These are phyloP conservation scores for Zoroaster sp. DNA, from an alignment of 53 echinoderm and acorn worm genomes.

Conservation along the genomic window DNA sequence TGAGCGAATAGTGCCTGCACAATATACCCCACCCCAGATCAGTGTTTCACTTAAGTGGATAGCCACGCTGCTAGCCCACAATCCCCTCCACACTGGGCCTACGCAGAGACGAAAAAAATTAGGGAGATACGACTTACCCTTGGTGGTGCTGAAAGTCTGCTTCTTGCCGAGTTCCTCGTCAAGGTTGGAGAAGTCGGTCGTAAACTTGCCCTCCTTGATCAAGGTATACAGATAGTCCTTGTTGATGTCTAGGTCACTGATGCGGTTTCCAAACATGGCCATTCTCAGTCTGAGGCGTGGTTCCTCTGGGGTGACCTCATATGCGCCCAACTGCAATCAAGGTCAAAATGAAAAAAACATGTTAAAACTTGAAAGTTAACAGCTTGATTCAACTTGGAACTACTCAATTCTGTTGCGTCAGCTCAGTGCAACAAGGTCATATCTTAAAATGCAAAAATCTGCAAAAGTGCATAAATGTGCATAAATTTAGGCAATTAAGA, in stretches of 20 bases:
- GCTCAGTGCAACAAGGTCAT: too few species aligned
- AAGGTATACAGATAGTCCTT: constrained; percentile 54
- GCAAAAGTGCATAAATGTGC: too few species aligned
- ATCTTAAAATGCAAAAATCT: too few species aligned
- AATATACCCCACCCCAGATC: too few species aligned
- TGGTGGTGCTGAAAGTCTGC: constrained; percentile 57
- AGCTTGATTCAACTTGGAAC: too few species aligned
- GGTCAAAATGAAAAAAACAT: too few species aligned
- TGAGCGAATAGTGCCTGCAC: too few species aligned
- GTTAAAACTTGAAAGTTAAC: too few species aligned
- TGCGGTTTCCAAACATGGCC: constrained; percentile 49
- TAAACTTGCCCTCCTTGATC: constrained; percentile 65
- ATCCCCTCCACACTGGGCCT: neutral
- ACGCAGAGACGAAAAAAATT: neutral
- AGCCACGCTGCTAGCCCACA: too few species aligned
- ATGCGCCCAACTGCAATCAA: constrained; percentile 30
- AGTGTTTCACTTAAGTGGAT: too few species aligned
- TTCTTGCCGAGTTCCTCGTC: constrained; percentile 49
- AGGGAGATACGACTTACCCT: constrained; percentile 44
- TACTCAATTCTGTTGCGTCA: too few species aligned
- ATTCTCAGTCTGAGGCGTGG: constrained; percentile 1
- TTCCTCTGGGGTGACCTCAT: constrained; percentile 30
- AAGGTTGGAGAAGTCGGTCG: constrained; percentile 52
- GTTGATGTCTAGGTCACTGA: constrained; percentile 37
- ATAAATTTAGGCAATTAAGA: too few species aligned